phyloP scores from a whole-genome alignment of 1,140 invertebrate genomes.

The Aricia agestis region DNA sequence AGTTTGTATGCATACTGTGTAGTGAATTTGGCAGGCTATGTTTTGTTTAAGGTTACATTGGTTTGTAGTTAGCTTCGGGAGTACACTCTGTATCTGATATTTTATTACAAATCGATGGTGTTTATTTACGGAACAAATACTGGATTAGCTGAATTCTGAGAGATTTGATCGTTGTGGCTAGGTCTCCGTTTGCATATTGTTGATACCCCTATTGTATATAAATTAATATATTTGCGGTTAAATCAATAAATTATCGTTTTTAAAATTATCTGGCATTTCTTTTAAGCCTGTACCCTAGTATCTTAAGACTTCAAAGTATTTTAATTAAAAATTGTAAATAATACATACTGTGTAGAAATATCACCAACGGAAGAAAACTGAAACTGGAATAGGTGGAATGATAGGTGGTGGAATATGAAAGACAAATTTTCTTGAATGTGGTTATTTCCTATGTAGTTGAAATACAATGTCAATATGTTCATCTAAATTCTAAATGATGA shows the following conservation, averaged over 20 bases:
- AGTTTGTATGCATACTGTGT: conserved; percentile 56
- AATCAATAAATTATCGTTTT: conserved; percentile 74
- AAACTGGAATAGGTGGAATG: too few relatives aligned
- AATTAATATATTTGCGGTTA: conserved; percentile 75
- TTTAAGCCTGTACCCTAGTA: conserved; percentile 9
- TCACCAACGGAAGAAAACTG: too few relatives aligned
- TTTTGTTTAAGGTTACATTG: conserved; percentile 28
- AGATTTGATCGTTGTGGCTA: conserved; percentile 40
- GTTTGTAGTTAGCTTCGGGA: conserved; percentile 32
- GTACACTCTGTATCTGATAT: conserved; percentile 19
- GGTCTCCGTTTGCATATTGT: conserved; percentile 71
- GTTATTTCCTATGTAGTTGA: too few relatives aligned
- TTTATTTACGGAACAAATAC: conserved; percentile 35
- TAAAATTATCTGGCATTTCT: conserved; percentile 40
- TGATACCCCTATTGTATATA: conserved; percentile 70
- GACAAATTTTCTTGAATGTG: too few relatives aligned
- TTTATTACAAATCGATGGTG: conserved; percentile 35
- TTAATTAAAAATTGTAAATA: too few relatives aligned
- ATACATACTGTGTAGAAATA: too few relatives aligned
- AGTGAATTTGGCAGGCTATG: conserved; percentile 50
- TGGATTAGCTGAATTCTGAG: conserved; percentile 36
- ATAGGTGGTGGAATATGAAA: too few relatives aligned
- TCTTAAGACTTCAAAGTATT: too few relatives aligned
- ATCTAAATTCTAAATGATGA: too few relatives aligned
- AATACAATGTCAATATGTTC: too few relatives aligned